Evolutionary conservation across 2,797 vertebrate genomes (phyloP).

Genomic region (Typhlichthys subterraneus): DNA sequence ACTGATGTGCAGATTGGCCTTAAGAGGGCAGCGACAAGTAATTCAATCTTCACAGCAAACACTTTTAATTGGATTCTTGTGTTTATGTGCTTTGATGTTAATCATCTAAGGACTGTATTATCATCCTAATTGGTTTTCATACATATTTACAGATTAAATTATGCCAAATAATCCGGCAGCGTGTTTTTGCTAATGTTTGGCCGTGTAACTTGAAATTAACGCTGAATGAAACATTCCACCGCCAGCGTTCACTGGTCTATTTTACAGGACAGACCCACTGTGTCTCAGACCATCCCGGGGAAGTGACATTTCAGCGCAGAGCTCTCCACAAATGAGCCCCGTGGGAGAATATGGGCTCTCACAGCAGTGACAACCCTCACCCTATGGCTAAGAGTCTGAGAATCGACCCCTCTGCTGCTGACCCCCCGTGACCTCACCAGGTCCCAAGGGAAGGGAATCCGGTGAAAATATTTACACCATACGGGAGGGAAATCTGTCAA

Average conservation of each 20-base stretch:
- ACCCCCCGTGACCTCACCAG: slow-evolving; percentile 39
- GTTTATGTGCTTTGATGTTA: slow-evolving; percentile 73
- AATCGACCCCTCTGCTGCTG: slow-evolving; percentile 33
- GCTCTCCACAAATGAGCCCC: slow-evolving; percentile 64
- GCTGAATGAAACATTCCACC: not conserved
- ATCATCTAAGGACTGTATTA: slow-evolving; percentile 72
- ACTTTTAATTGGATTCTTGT: slow-evolving; percentile 77
- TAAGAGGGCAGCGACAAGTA: slow-evolving; percentile 66
- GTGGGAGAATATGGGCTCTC: slow-evolving; percentile 27
- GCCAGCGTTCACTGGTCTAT: slow-evolving; percentile 30
- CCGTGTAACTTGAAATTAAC: slow-evolving; percentile 5
- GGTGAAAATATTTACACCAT: slow-evolving; percentile 32
- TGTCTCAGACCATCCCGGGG: slow-evolving; percentile 33
- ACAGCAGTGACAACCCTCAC: slow-evolving; percentile 15
- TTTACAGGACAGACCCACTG: slow-evolving; percentile 13
- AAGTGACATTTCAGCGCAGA: slow-evolving; percentile 43
- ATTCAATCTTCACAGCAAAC: slow-evolving; percentile 76
- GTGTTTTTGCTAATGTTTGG: slow-evolving; percentile 36
- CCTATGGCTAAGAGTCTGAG: slow-evolving; percentile 50
- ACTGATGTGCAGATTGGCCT: slow-evolving; percentile 66
- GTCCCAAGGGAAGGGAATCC: slow-evolving; percentile 37
- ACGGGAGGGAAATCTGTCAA: not conserved
- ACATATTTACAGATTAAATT: slow-evolving; percentile 68
- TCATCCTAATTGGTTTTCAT: slow-evolving; percentile 76
- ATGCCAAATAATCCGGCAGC: slow-evolving; percentile 37